These are phyloP conservation scores for Apogon talboti DNA, from an alignment of 2,797 vertebrate genomes.

Conservation along the genomic window DNA sequence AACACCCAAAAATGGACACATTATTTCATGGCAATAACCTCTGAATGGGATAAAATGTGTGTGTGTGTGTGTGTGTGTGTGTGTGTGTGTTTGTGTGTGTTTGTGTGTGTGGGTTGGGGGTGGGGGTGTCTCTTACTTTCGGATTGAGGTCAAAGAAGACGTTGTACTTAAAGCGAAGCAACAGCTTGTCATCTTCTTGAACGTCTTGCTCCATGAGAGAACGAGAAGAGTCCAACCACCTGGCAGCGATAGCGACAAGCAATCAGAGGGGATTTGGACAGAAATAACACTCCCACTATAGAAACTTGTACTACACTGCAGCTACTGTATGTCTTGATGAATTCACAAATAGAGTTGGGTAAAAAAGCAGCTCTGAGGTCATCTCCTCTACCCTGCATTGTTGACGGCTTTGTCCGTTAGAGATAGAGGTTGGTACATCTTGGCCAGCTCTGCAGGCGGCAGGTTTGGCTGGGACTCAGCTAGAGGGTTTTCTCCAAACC, in stretches of 20 bases:
- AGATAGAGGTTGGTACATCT: conserved; percentile 90
- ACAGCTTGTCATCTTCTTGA: conserved; percentile 89
- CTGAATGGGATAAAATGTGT: too few relatives aligned
- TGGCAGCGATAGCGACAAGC: conserved; percentile 61
- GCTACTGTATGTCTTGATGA: background rate
- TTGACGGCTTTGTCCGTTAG: conserved; percentile 91
- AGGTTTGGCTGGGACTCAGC: conserved; percentile 85
- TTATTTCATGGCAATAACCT: too few relatives aligned
- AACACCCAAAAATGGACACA: background rate
- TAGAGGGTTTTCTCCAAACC: conserved; percentile 91
- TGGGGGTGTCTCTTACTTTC: conserved; percentile 85
- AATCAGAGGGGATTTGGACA: conserved; percentile 1
- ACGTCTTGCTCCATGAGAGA: conserved; percentile 98
- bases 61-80: too few relatives aligned
- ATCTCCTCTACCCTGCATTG: conserved; percentile 87
- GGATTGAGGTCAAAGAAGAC: conserved; percentile 98
- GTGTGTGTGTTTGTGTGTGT: too few relatives aligned
- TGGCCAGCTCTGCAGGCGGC: conserved; percentile 86
- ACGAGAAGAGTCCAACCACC: conserved; percentile 96
- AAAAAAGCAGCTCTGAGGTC: background rate
- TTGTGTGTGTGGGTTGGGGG: too few relatives aligned
- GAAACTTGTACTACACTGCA: background rate
- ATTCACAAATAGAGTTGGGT: too few relatives aligned
- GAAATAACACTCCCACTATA: background rate
- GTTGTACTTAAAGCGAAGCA: conserved; percentile 97